Percentiles rank a stretch among this genome's conserved stretches.
Evolutionary conservation across 2,113 vertebrate genomes (phyloP).

Genomic region (Orcinus orca): DNA sequence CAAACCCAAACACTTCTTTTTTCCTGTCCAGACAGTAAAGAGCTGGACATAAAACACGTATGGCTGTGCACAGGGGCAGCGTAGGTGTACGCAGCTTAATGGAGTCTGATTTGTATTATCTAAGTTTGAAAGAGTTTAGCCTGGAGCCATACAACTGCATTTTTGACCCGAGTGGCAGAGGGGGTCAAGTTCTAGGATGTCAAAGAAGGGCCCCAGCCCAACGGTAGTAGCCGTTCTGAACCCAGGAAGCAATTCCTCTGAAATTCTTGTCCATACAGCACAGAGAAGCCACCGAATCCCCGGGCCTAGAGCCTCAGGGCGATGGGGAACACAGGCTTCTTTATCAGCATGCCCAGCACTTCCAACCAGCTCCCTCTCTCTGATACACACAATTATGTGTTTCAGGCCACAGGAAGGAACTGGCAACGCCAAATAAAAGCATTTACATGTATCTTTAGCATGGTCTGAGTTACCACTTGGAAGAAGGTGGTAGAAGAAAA

Average conservation of each 20-base stretch:
- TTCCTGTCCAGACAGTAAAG: not conserved
- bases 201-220: not conserved
- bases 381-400: constrained; percentile 26
- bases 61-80: not conserved
- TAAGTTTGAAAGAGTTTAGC: not conserved
- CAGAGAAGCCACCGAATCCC: not conserved
- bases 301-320: not conserved
- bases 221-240: not conserved
- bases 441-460: constrained; percentile 64
- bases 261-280: not conserved
- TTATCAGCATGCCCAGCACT: constrained; percentile 46
- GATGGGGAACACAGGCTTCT: constrained; percentile 12
- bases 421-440: constrained; percentile 56
- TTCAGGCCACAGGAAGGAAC: constrained; percentile 72
- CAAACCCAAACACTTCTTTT: not conserved
- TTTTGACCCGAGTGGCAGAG: not conserved
- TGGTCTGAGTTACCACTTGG: not conserved
- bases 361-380: not conserved
- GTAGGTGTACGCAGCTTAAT: not conserved
- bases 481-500: constrained; percentile 50
- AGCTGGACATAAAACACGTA: not conserved
- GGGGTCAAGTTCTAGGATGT: not conserved
- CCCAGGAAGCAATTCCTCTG: constrained; percentile 45
- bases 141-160: not conserved
- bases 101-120: not conserved